phyloP scores from a whole-genome alignment of 1,140 invertebrate species.

The Zophobas atratus region DNA sequence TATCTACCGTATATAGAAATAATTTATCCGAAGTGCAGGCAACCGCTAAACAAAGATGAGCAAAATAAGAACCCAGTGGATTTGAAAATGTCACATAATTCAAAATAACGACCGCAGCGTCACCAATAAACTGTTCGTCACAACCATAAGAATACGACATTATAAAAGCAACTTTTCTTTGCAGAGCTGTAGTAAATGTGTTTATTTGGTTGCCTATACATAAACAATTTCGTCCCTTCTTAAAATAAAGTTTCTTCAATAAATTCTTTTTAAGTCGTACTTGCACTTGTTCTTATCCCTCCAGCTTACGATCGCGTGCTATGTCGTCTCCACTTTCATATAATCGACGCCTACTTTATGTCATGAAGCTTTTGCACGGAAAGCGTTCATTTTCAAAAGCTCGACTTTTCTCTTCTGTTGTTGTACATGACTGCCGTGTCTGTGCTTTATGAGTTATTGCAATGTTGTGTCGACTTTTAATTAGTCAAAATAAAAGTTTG shows the following conservation, averaged over 20 bases:
- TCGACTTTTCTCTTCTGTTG: constrained; percentile 25
- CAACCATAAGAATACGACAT: no score
- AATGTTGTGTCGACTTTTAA: constrained; percentile 4
- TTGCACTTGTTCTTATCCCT: not conserved
- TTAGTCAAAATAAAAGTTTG: not conserved
- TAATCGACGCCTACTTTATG: constrained; percentile 52
- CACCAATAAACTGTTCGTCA: no score
- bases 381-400: constrained; percentile 42
- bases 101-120: no score
- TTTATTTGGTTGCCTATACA: no score
- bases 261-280: not conserved
- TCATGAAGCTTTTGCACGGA: constrained; percentile 51
- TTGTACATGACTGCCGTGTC: constrained; percentile 31
- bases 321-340: constrained; percentile 50
- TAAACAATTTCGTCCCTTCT: no score
- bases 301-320: constrained; percentile 46
- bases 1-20: not conserved
- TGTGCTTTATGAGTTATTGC: constrained; percentile 29
- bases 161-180: no score
- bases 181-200: no score
- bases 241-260: no score
- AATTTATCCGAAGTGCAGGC: no score
- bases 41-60: no score
- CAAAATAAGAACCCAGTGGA: no score
- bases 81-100: no score